These are phyloP conservation scores for Thymelicus acteon DNA, from an alignment of 2,888 invertebrate genomes.

Conservation along the genomic window DNA sequence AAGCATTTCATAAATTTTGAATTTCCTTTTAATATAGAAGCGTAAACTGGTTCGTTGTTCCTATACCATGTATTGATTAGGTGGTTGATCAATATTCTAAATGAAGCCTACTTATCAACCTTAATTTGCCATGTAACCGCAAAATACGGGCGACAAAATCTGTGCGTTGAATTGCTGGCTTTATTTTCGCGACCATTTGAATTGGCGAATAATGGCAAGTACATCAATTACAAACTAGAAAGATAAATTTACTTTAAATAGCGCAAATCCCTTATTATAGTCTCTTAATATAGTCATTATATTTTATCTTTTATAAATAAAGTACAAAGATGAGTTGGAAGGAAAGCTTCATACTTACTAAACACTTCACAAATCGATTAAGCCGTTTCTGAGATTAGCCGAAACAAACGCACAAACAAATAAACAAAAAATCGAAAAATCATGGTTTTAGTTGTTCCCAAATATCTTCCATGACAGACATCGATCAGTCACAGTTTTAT, in stretches of 20 bases:
- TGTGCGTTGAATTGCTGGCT: slow-evolving; percentile 14
- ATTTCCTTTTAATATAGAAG: neutral
- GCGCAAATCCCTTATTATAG: neutral
- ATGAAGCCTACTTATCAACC: slow-evolving; percentile 7
- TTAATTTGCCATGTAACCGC: slow-evolving; percentile 12
- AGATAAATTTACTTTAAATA: neutral
- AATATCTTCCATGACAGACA: no score
- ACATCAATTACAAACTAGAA: neutral
- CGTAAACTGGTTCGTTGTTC: neutral
- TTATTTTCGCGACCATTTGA: slow-evolving; percentile 18
- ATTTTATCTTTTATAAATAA: no score
- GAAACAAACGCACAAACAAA: no score
- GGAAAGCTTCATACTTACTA: no score
- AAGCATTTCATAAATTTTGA: neutral
- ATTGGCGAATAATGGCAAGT: slow-evolving; percentile 15
- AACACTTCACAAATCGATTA: no score
- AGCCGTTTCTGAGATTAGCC: no score
- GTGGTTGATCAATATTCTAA: slow-evolving; percentile 25
- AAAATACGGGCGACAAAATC: slow-evolving; percentile 21
- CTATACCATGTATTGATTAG: neutral
- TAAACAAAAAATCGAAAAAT: no score
- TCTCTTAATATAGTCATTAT: no score
- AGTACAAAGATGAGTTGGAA: no score
- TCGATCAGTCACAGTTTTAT: neutral
- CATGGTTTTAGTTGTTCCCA: no score